Conservation (phyloP, 1,140 invertebrate genomes). For the Diorhabda elongata region DNA sequence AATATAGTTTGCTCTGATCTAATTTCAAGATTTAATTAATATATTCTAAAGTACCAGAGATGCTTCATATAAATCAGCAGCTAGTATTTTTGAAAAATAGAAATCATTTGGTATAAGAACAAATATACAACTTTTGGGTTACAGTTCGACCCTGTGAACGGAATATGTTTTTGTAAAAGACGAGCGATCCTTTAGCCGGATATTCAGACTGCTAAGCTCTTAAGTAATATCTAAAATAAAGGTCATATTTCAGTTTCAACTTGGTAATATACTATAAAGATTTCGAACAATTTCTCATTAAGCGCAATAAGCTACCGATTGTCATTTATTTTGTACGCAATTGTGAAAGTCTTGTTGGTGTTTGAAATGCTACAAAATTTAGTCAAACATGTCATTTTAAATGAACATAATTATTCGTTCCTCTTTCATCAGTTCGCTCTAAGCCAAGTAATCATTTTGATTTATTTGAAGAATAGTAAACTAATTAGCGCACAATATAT, state of each 20-base stretch:
- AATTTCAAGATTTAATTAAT: too few relatives aligned
- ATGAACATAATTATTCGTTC: conserved; percentile 20
- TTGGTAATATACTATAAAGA: conserved; percentile 37
- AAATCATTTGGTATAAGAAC: too few relatives aligned
- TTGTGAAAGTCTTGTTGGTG: conserved; percentile 39
- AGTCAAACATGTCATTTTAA: conserved; percentile 38
- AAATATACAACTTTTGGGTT: neutral
- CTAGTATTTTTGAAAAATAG: too few relatives aligned
- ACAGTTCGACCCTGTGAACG: conserved; percentile 13
- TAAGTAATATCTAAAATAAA: conserved; percentile 17
- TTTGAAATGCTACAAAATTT: conserved; percentile 25
- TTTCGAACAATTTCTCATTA: conserved; percentile 45
- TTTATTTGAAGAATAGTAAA: conserved; percentile 7
- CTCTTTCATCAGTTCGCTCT: neutral
- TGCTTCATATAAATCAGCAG: too few relatives aligned
- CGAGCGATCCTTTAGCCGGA: conserved; percentile 16
- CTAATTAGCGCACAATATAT: too few relatives aligned
- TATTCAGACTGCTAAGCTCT: conserved; percentile 8
- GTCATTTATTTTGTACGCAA: conserved; percentile 44
- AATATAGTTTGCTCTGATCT: too few relatives aligned
- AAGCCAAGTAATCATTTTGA: conserved; percentile 14
- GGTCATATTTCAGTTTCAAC: conserved; percentile 32
- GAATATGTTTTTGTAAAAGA: conserved; percentile 40
- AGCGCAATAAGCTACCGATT: conserved; percentile 43
- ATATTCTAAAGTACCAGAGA: too few relatives aligned